A percentile compares a stretch with the other conserved stretches of the same genome.
phyloP scores from a whole-genome alignment of 2,113 vertebrate species.

The Chionomys nivalis region DNA sequence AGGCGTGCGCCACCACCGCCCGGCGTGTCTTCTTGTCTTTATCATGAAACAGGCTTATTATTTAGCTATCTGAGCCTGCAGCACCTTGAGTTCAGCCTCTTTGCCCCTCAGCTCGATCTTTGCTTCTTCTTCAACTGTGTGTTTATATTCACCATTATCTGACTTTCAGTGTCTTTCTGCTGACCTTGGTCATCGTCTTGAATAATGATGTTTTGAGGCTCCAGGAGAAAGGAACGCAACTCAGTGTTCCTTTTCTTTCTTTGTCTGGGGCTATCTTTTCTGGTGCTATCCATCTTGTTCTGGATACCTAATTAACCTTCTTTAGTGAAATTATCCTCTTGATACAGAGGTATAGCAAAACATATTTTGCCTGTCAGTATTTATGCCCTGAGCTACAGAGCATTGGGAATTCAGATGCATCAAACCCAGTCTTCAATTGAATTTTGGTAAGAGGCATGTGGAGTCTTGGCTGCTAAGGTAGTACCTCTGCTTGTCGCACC shows the following conservation, averaged over 20 bases:
- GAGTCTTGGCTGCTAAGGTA: conserved; percentile 39
- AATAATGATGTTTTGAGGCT: conserved; percentile 94
- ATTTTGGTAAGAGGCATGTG: neutral
- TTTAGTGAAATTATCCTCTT: too few species aligned
- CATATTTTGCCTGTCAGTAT: neutral
- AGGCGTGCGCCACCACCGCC: too few species aligned
- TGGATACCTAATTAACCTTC: conserved; percentile 73
- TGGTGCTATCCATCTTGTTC: conserved; percentile 87
- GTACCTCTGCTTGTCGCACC: conserved; percentile 46
- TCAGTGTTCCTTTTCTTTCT: conserved; percentile 90
- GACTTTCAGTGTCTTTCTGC: conserved; percentile 91
- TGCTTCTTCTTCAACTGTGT: neutral
- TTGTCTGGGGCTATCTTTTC: conserved; percentile 88
- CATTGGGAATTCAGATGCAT: conserved; percentile 63
- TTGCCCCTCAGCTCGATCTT: conserved; percentile 75
- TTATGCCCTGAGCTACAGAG: neutral
- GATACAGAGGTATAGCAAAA: neutral
- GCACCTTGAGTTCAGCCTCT: neutral
- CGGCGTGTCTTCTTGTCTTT: conserved; percentile 92
- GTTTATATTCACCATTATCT: conserved; percentile 77
- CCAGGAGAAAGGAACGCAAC: conserved; percentile 92
- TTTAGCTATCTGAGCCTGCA: neutral
- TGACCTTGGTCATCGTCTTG: conserved; percentile 93
- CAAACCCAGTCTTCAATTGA: neutral
- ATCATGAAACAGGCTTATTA: too few species aligned